Conservation (phyloP, 2,888 invertebrate species). For the Lacanobia wlatinum region DNA sequence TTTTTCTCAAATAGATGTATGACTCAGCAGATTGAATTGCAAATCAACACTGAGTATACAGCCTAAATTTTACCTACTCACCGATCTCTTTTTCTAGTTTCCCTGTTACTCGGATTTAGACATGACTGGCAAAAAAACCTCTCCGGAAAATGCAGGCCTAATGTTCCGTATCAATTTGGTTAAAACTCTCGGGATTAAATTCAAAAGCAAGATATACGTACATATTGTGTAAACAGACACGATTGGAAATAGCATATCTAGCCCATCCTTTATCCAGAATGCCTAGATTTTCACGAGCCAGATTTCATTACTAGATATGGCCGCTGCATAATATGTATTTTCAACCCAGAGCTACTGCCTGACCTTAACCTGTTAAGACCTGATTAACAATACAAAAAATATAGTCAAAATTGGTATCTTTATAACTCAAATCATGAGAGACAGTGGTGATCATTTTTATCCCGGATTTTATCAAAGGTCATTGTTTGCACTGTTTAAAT, state of each 20-base stretch:
- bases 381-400: constrained; percentile 1
- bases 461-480: constrained; percentile 49
- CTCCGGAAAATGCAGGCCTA: background rate
- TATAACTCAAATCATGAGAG: constrained; percentile 43
- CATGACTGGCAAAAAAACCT: background rate
- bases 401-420: background rate
- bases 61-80: background rate
- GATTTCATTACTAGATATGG: too few species aligned
- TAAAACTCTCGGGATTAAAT: background rate
- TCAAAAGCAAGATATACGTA: background rate
- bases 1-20: constrained; percentile 18
- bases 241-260: background rate
- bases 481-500: constrained; percentile 28
- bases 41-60: background rate
- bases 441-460: constrained; percentile 39
- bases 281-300: background rate
- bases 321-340: too few species aligned
- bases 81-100: background rate
- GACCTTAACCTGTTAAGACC: constrained; percentile 15
- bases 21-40: constrained; percentile 18
- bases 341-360: constrained; percentile 9
- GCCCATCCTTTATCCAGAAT: background rate
- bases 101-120: background rate
- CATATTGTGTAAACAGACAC: background rate
- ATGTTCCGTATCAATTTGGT: background rate